phyloP scores from a whole-genome alignment of 2,113 vertebrate species.

The Scomber scombrus region DNA sequence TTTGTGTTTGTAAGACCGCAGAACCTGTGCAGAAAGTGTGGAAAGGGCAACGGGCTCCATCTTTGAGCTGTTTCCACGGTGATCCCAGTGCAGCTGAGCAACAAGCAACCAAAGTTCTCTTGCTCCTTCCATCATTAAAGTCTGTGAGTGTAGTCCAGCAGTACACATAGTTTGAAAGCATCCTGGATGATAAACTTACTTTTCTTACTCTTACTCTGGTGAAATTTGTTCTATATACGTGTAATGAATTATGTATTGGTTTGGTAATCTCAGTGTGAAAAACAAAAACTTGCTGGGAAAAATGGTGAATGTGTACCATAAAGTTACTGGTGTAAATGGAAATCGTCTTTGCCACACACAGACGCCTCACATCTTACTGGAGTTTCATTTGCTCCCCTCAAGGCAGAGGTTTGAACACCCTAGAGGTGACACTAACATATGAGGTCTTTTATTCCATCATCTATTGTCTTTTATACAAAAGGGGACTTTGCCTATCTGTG shows the following conservation, averaged over 20 bases:
- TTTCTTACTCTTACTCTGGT: background rate
- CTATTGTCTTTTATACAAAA: background rate
- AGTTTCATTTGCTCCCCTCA: background rate
- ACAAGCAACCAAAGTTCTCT: too few species aligned
- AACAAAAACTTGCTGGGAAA: background rate
- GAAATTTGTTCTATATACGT: background rate
- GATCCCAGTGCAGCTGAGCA: background rate
- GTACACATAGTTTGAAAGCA: too few species aligned
- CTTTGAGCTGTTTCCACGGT: conserved; percentile 17
- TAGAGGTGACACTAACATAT: background rate
- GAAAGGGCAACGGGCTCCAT: conserved; percentile 16
- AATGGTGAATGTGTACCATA: background rate
- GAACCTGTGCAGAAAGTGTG: conserved; percentile 25
- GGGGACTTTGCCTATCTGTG: too few species aligned
- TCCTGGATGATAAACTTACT: too few species aligned
- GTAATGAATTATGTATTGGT: background rate
- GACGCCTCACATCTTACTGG: background rate
- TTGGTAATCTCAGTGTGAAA: background rate
- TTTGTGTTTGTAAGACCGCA: conserved; percentile 25
- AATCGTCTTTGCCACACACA: background rate
- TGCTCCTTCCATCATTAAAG: too few species aligned
- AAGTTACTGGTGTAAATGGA: background rate
- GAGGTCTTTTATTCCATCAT: background rate
- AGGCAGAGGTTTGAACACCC: background rate
- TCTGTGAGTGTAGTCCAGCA: too few species aligned